phyloP scores from a whole-genome alignment of 2,888 invertebrate species.

The Rhagophthalmus giganteus region DNA sequence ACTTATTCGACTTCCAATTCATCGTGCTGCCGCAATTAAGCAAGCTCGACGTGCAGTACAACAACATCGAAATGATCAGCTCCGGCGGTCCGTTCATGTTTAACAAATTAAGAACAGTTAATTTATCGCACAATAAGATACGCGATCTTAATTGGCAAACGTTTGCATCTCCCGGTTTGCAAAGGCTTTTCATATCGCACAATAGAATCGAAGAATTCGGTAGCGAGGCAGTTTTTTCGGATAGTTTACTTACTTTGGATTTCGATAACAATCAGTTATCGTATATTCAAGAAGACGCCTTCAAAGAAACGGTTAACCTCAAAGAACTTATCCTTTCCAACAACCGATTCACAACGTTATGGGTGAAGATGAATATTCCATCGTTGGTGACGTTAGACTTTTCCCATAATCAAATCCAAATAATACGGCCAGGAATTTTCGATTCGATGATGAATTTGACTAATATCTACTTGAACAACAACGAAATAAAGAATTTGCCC shows the following conservation, averaged over 20 bases:
- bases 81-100: conserved; percentile 2
- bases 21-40: conserved; percentile 2
- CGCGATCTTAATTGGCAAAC: conserved; percentile 1
- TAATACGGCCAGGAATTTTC: background rate
- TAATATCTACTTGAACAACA: conserved; percentile 3
- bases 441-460: background rate
- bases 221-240: background rate
- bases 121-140: conserved; percentile 5
- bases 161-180: conserved; percentile 5
- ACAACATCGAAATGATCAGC: conserved; percentile 4
- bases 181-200: conserved; percentile 2
- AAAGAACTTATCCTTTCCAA: conserved; percentile 3
- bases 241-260: conserved; percentile 1
- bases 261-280: conserved; percentile 1
- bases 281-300: background rate
- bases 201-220: conserved; percentile 3
- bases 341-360: conserved; percentile 3
- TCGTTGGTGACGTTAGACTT: conserved; percentile 1
- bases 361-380: background rate
- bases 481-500: conserved; percentile 1
- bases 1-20: conserved; percentile 1
- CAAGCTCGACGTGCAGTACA: conserved; percentile 5
- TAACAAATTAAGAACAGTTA: conserved; percentile 4
- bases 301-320: conserved; percentile 1
- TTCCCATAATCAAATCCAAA: conserved; percentile 3